phyloP scores from a whole-genome alignment of 2,888 invertebrate genomes.

The Hoplodrina blanda region DNA sequence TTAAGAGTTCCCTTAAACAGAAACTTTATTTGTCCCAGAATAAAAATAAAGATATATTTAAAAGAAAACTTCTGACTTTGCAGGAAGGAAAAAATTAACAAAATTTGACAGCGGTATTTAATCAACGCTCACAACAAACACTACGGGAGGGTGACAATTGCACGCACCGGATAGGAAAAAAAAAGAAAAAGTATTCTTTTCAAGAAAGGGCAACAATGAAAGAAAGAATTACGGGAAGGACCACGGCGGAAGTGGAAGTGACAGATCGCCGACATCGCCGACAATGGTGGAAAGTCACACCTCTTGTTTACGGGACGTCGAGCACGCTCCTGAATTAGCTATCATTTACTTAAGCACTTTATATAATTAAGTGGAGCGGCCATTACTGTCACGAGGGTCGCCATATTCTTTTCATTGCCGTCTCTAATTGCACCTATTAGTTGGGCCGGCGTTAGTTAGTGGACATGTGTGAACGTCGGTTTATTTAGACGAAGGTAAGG shows the following conservation, averaged over 20 bases:
- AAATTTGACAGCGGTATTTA: slow-evolving; percentile 87
- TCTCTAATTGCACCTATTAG: slow-evolving; percentile 81
- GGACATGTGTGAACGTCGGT: slow-evolving; percentile 50
- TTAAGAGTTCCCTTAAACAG: slow-evolving; percentile 45
- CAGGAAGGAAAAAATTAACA: slow-evolving; percentile 81
- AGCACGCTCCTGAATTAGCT: slow-evolving; percentile 85
- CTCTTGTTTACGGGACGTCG: slow-evolving; percentile 87
- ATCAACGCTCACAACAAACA: slow-evolving; percentile 88
- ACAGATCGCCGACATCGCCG: slow-evolving; percentile 83
- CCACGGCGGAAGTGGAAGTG: slow-evolving; percentile 87
- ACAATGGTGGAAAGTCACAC: slow-evolving; percentile 90
- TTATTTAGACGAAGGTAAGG: slow-evolving; percentile 49
- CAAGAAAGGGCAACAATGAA: slow-evolving; percentile 88
- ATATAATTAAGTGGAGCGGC: slow-evolving; percentile 88
- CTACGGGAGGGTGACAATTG: slow-evolving; percentile 88
- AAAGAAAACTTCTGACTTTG: slow-evolving; percentile 61
- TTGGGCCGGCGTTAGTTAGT: slow-evolving; percentile 61
- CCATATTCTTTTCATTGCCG: slow-evolving; percentile 81
- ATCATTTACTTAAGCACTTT: slow-evolving; percentile 90
- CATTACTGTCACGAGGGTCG: slow-evolving; percentile 84
- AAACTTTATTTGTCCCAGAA: slow-evolving; percentile 16
- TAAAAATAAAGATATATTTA: slow-evolving; percentile 38
- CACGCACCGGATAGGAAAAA: slow-evolving; percentile 79
- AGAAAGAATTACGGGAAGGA: slow-evolving; percentile 83
- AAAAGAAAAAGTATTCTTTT: slow-evolving; percentile 86